These are phyloP conservation scores for Sialia sialis DNA, from an alignment of 2,113 vertebrate genomes.

Conservation along the genomic window DNA sequence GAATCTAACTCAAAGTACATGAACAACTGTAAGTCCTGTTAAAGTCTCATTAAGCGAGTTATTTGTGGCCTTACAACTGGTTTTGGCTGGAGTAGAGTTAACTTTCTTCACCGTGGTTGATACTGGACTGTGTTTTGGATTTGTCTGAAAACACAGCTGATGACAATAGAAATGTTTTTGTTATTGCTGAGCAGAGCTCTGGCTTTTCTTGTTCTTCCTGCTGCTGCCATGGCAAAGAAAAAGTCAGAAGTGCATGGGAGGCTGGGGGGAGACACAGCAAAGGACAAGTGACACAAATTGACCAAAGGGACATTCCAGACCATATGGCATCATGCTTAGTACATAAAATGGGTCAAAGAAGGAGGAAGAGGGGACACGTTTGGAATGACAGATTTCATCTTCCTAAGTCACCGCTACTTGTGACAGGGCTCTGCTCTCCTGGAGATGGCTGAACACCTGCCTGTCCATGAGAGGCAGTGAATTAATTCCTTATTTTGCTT, in stretches of 20 bases:
- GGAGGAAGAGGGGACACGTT: neutral
- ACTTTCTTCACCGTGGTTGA: neutral
- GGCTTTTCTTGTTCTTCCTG: neutral
- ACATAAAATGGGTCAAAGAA: neutral
- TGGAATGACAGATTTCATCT: neutral
- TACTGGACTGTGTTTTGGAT: neutral
- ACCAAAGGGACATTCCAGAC: neutral
- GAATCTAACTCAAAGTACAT: neutral
- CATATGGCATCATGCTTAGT: neutral
- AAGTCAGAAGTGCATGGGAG: neutral
- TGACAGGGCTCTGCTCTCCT: neutral
- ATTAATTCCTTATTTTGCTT: neutral
- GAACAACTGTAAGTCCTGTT: neutral
- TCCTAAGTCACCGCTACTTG: neutral
- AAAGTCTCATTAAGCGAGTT: neutral
- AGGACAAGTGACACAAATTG: neutral
- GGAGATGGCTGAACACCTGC: neutral
- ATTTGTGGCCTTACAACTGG: neutral
- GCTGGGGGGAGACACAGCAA: neutral
- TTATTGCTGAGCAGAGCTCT: neutral
- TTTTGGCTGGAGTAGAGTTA: neutral
- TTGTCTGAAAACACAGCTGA: neutral
- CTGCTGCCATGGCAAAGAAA: fast-evolving
- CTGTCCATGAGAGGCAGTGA: neutral
- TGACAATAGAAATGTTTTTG: neutral